Evolutionary conservation across 2,113 vertebrate genomes (phyloP), one percentile per base, ranked within the genome.

Genomic region (Melanocharis versteri): DNA sequence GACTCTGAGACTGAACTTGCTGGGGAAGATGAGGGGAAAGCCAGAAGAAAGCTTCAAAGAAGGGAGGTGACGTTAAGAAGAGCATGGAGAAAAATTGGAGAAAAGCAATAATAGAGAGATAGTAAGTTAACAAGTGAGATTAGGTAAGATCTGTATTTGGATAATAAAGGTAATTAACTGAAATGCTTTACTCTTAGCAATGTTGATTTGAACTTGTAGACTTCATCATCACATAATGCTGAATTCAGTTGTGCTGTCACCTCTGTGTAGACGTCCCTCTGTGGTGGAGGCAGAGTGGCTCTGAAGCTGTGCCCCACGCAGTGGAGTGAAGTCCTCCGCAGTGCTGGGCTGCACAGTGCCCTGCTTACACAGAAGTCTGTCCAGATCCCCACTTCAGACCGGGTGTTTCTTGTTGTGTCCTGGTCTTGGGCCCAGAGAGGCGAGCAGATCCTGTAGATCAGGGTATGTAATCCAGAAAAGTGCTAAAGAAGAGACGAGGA

Each of bases 251-350:
- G 0, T 50, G 30, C 31, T 35, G 3, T 72, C 54, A 69, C 26
- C 10, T 87, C 26, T 2, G 0, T 5, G 10, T 48, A 58, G 72
- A 11, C 22, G 51, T 83, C 40, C 16, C 21, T 45, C 50, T 6
- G 1, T 31, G 51, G 8, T 44, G 58, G 62, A 33, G 44, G n/a
- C 70, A 73, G 66, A 27, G 53, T 56, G 35, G 30, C 10, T 73
- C 40, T n/a, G 50, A 79, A 72, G 20, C 45, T n/a, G 24, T 82
- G 60, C 27, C 14, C 16, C 8, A 5, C n/a, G 66, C 75, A 75
- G 28, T 0, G 1, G 30, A 37, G 23, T 30, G n/a, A 27, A 39
- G 45, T 78, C 42, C 37, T 31, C n/a, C 2, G 0, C 1, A 1
- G 45, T 14, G n/a, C 0, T 40, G 2, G 3, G 22, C 48, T 69